Conservation (phyloP, 2,888 invertebrate species). For the Andrena marginata region DNA sequence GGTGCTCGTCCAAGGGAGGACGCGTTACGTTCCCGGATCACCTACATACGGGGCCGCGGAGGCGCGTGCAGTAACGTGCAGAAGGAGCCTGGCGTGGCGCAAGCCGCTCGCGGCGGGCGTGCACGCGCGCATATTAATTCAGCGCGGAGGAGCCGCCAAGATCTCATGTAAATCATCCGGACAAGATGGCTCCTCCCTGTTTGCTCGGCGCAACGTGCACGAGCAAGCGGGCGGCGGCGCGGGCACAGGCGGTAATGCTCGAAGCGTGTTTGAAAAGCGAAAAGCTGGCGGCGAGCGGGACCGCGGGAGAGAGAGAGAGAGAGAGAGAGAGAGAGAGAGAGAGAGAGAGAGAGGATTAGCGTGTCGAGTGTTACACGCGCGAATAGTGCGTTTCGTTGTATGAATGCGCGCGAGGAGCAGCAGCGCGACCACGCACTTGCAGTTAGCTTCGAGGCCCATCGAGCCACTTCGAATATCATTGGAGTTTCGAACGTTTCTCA, state of each 20-base stretch:
- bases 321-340: constrained; percentile 9
- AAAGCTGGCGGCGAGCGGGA: constrained; percentile 21
- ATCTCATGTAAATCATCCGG: constrained; percentile 81
- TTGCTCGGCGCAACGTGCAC: constrained; percentile 69
- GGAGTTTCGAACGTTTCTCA: no score
- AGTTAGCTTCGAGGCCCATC: background rate
- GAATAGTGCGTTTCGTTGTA: constrained; percentile 69
- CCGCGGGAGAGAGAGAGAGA: background rate
- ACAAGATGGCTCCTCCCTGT: constrained; percentile 78
- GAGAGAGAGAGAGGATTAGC: constrained; percentile 16
- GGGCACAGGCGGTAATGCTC: constrained; percentile 49
- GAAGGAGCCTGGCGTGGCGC: constrained; percentile 20
- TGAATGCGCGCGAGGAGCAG: constrained; percentile 28
- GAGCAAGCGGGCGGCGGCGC: background rate
- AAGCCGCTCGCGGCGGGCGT: constrained; percentile 46
- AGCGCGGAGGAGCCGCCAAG: constrained; percentile 75
- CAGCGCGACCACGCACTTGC: constrained; percentile 45
- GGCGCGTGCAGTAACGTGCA: constrained; percentile 22
- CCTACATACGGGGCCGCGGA: constrained; percentile 1
- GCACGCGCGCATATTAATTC: constrained; percentile 63
- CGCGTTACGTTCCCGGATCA: background rate
- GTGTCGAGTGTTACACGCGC: constrained; percentile 54
- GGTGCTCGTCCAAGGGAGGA: background rate
- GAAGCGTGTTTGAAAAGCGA: constrained; percentile 58
- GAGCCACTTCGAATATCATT: no score